Evolutionary conservation across 1,140 invertebrate genomes (phyloP), one percentile per base, ranked within the genome.

Genomic region (Lethrus apterus): DNA sequence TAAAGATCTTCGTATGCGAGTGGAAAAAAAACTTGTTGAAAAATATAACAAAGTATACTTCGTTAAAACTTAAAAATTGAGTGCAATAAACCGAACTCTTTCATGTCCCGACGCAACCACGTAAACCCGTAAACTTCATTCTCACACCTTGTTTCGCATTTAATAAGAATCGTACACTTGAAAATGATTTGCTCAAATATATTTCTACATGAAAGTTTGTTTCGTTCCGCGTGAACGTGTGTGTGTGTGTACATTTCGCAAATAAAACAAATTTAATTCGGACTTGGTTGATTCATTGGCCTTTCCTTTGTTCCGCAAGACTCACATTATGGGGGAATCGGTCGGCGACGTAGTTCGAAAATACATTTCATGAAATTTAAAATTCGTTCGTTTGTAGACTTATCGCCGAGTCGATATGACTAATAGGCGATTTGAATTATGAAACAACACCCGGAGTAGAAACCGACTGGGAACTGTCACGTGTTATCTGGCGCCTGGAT

Each of bases 141-240:
- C 43, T 24, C 40, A 48, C 53, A 55, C 47, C 50, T 52, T 55
- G 44, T 55, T 55, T 57, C 45, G 33, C 34, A 41, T 52, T 50
- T 46, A 51, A 51, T 42, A 51, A 48, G 46, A 35, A 42, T 48
- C 45, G 48, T 53, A 55, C 44, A 59, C 50, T n/a, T 56, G 45
- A 55, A 36, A 57, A 57, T 59, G 49, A 58, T 60, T 55, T 57
- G 59, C 59, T 61, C 58, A 58, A 58, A 56, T 56, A 56, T 60
- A 56, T 54, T 55, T 56, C 50, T 55, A 58, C 50, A 58, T 55
- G 49, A 56, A 60, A 52, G 47, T 57, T 59, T 57, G 46, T 57
- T 56, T 54, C 46, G 54, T 60, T 57, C 51, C n/a, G n/a, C n/a
- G n/a, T n/a, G n/a, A n/a, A n/a, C n/a, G n/a, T n/a, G n/a, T n/a